Evolutionary conservation across 92 coral and sea anemone genomes (phyloP), one percentile per base, ranked within the genome.

Genomic region (Phenganax subtilis): DNA sequence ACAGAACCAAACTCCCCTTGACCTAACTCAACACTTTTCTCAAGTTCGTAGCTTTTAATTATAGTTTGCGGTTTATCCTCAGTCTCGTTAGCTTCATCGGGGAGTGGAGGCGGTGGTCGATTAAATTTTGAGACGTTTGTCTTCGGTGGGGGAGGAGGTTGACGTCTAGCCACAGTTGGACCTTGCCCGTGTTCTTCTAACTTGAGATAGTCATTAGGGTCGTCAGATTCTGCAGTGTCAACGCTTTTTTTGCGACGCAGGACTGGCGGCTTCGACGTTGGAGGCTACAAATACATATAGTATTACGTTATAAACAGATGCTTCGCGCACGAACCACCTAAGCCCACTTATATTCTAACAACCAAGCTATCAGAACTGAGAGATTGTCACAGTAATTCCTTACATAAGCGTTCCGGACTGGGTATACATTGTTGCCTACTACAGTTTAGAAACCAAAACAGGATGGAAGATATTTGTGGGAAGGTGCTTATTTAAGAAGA

Each of bases 1-100:
- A 94, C 98, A 57, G 98, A 94, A 31, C 98, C 98, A 93, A 93
- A 93, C 67, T 93, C 98, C 54, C 98, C 98, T 80, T 93, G 98
- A 28, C 98, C 98, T 12, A 93, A 83, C 72, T 93, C 98, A 1
- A 92, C 69, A 54, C 97, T 92, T 72, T 88, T 93, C 70, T 93
- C 97, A 28, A 93, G 84, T 57, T 92, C 90, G 65, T 82, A 76
- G 63, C 89, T 87, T 63, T 82, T 79, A 62, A 93, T 91, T 12
- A 93, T 79, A 11, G 98, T 93, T 80, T 91, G 97, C 57, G 86
- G 92, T 12, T 87, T 70, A 30, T 85, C 85, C 70, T 80, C 79
- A 7, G 86, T 80, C 51, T 76, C 76, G 27, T 76, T 59, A 58
- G 72, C 61, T n/a, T 57, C 72, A n/a, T 51, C 77, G 15, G 84